Percentiles rank a stretch among this genome's conserved stretches.
phyloP scores from a whole-genome alignment of 2,113 vertebrate species.

The Brachionichthys hirsutus region DNA sequence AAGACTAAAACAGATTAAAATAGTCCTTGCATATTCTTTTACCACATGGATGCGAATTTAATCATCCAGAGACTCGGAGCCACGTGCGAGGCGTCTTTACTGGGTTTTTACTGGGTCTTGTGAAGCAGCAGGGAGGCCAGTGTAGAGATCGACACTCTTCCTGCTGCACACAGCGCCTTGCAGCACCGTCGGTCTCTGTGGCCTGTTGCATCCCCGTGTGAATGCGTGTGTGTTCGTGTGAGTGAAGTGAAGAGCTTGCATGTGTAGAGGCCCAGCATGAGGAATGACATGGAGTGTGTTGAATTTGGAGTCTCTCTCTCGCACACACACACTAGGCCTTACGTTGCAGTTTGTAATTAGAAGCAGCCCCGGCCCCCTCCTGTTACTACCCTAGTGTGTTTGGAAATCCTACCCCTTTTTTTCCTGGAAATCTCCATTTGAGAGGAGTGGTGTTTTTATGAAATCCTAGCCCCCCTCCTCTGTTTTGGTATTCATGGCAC shows the following conservation, averaged over 20 bases:
- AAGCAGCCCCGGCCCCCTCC: constrained; percentile 73
- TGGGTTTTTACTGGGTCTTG: constrained; percentile 50
- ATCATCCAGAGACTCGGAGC: constrained; percentile 6
- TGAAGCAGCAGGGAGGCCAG: constrained; percentile 54
- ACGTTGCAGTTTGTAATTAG: constrained; percentile 60
- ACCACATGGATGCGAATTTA: not conserved
- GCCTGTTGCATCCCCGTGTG: too few species aligned
- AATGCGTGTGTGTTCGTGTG: too few species aligned
- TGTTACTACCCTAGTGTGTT: constrained; percentile 49
- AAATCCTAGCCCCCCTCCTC: too few species aligned
- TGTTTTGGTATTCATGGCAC: too few species aligned
- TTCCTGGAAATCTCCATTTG: constrained; percentile 52
- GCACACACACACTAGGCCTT: too few species aligned
- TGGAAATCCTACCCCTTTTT: constrained; percentile 39
- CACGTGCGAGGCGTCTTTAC: constrained; percentile 7
- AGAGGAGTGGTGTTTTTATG: constrained; percentile 13
- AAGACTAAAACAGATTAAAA: not conserved
- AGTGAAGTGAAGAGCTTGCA: too few species aligned
- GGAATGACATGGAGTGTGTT: too few species aligned
- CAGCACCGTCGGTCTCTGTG: too few species aligned
- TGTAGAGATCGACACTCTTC: too few species aligned
- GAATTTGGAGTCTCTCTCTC: too few species aligned
- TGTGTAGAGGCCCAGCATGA: too few species aligned
- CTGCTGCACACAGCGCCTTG: too few species aligned
- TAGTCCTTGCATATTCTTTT: not conserved